These are phyloP conservation scores for Rhea pennata DNA, from an alignment of 2,113 vertebrate species.

Conservation along the genomic window DNA sequence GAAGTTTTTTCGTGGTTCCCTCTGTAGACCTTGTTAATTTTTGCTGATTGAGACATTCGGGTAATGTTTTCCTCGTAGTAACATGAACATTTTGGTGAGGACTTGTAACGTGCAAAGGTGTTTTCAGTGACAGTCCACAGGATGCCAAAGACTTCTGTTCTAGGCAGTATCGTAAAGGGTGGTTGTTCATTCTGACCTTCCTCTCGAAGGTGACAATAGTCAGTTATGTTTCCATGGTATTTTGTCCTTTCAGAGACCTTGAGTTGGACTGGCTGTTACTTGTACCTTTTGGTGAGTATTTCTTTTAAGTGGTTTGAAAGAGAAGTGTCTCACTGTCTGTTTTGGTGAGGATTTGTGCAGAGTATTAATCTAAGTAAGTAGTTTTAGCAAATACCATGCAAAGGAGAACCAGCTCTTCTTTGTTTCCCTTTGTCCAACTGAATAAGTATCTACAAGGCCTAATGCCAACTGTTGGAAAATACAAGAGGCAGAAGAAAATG, in stretches of 20 bases:
- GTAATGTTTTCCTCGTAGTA: neutral
- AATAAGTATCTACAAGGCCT: neutral
- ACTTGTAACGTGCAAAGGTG: neutral
- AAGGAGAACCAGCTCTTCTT: neutral
- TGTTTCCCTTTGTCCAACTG: neutral
- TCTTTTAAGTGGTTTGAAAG: neutral
- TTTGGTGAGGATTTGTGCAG: neutral
- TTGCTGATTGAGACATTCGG: neutral
- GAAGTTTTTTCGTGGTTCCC: neutral
- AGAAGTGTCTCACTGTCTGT: neutral
- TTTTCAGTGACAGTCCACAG: neutral
- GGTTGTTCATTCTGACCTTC: neutral
- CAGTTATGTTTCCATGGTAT: neutral
- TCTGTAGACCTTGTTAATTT: neutral
- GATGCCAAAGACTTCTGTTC: neutral
- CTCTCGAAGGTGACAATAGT: neutral
- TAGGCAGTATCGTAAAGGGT: neutral
- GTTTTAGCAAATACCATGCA: neutral
- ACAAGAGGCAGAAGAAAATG: neutral
- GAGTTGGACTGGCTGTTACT: neutral
- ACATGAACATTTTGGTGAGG: neutral
- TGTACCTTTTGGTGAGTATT: neutral
- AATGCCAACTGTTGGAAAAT: neutral
- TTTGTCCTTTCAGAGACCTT: neutral
- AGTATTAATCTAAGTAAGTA: neutral